Conservation (phyloP, 1,140 invertebrate species). For the Diachasma alloeum region DNA sequence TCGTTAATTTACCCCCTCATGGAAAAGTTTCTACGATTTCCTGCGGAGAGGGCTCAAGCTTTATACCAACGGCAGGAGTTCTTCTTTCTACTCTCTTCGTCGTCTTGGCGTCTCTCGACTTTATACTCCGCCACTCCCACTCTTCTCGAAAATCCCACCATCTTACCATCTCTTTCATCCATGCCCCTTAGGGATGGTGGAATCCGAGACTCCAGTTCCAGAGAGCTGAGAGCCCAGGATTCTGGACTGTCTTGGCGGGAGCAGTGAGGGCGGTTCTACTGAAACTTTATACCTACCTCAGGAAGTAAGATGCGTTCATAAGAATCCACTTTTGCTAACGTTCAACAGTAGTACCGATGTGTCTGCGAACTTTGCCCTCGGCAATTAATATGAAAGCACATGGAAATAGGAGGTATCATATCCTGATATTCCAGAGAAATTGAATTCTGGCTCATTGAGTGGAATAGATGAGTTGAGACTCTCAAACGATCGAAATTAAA, state of each 20-base stretch:
- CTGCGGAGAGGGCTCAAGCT: constrained; percentile 24
- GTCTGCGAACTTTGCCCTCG: neutral
- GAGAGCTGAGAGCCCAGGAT: neutral
- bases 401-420: neutral
- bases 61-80: constrained; percentile 12
- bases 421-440: constrained; percentile 16
- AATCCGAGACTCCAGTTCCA: constrained; percentile 15
- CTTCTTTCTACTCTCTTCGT: neutral
- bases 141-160: neutral
- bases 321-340: neutral
- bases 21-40: constrained; percentile 32
- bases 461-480: neutral
- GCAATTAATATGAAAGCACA: neutral
- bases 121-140: neutral
- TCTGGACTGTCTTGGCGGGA: neutral
- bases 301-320: constrained; percentile 14
- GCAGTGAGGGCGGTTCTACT: constrained; percentile 4
- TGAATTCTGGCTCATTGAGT: constrained; percentile 29
- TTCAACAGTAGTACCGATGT: neutral
- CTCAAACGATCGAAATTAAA: neutral
- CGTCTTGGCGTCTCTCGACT: constrained; percentile 11
- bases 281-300: constrained; percentile 25
- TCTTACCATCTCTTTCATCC: neutral
- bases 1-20: constrained; percentile 30
- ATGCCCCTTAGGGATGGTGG: constrained; percentile 13